A percentile compares a stretch with the other conserved stretches of the same genome.
Evolutionary conservation across 2,113 vertebrate species (phyloP).

Genomic region (Tenebrosternarchus preto): DNA sequence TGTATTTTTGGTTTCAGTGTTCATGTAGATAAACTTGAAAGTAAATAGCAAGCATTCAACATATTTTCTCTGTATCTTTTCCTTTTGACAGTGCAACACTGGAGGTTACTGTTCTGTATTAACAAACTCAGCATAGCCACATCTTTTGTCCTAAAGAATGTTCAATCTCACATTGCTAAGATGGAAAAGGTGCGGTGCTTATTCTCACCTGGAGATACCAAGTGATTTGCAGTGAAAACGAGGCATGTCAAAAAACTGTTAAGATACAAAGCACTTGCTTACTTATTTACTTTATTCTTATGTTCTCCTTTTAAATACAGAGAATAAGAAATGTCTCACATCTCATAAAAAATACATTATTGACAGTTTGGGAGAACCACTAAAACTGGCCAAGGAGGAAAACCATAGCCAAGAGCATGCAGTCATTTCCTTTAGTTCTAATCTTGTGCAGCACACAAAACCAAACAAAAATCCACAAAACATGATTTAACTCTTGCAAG

Average conservation of each 20-base stretch:
- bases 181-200: background rate
- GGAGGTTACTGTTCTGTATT: conserved; percentile 41
- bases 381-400: conserved; percentile 21
- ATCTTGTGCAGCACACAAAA: background rate
- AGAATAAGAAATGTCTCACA: conserved; percentile 30
- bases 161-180: conserved; percentile 13
- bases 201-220: background rate
- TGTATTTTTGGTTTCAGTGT: background rate
- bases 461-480: background rate
- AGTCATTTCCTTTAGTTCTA: background rate
- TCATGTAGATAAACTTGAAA: background rate
- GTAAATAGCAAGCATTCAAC: background rate
- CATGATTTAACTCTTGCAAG: background rate
- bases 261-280: background rate
- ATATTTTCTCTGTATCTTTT: conserved; percentile 8
- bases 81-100: conserved; percentile 53
- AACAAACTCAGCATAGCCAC: conserved; percentile 38
- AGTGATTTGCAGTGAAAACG: too few relatives aligned
- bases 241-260: background rate
- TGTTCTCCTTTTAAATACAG: conserved; percentile 19
- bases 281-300: conserved; percentile 46
- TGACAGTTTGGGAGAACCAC: conserved; percentile 41
- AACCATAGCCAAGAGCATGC: conserved; percentile 8
- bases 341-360: conserved; percentile 57
- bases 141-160: conserved; percentile 49